Percentiles rank a stretch among this genome's conserved stretches.
These are phyloP conservation scores for Parnassius orleans DNA, from an alignment of 2,888 invertebrate species.

Conservation along the genomic window DNA sequence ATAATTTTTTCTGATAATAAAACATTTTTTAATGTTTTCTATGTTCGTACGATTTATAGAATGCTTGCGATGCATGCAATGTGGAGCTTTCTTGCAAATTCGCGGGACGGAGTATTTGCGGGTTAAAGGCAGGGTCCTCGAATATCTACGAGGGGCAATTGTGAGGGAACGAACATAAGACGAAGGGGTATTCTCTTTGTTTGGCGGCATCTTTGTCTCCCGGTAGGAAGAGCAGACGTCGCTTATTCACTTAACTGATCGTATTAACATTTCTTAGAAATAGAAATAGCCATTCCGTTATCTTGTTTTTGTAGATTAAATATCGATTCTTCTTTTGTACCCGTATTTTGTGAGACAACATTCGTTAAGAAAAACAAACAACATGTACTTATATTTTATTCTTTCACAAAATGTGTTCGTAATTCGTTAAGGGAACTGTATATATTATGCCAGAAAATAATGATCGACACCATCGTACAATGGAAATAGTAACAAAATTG, in stretches of 20 bases:
- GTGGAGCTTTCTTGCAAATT: slow-evolving; percentile 1
- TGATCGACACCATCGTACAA: no score
- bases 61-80: no score
- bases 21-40: no score
- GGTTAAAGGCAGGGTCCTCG: slow-evolving; percentile 3
- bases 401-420: no score
- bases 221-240: neutral
- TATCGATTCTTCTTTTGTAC: neutral
- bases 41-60: no score
- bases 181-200: slow-evolving; percentile 5
- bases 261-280: neutral
- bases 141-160: slow-evolving; percentile 12
- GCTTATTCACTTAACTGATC: neutral
- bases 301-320: no score
- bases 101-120: neutral
- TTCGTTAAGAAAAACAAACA: neutral
- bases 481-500: no score
- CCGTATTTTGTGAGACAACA: neutral
- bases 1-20: no score
- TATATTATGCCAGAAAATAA: no score
- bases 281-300: no score
- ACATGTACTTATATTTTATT: no score
- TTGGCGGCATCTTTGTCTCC: slow-evolving; percentile 14
- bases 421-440: no score
- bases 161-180: slow-evolving; percentile 10